Base-by-base conservation (phyloP, 2,113 vertebrate genomes). In the Felis chaus region DNA sequence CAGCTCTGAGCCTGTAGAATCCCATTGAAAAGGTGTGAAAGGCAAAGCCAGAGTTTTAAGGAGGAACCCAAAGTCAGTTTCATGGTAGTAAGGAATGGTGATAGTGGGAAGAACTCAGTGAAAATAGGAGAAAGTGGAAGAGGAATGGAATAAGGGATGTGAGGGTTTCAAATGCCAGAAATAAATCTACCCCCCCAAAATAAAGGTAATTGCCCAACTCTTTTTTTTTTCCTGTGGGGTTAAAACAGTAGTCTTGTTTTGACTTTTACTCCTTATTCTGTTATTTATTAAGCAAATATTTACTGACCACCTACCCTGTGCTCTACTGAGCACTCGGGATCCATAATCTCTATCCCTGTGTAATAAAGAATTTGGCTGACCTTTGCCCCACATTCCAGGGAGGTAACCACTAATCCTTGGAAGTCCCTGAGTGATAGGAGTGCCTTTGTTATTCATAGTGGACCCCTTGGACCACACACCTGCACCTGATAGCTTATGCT, bases 11-110 rank as follows among this genome's bases (percentile, higher is more conserved):
- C 82, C 69, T 95, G n/a, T 27, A 86, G 92, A 95, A 79, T 92
- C 48, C 65, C 92, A 82, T 2, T 14, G 57, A 90, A 93, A 90
- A 97, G 33, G 68, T 89, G 73, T 85, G 92, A 97, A 95, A 88
- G 45, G 66, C 96, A 96, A 89, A 83, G 61, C 31, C 71, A 85
- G 13, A 5, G 63, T 79, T 88, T 90, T 95, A 57, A 74, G 33
- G 83, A 48, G 45, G 57, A 90, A 66, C 2, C 21, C 45, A 41
- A 53, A 80, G 21, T 85, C 41, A 82, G 79, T 91, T 82, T 87
- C 55, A 18, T 45, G 76, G 50, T 90, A 73, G 80, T 79, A 74
- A 95, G 65, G 25, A 61, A 79, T 25, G 1, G 29, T 13, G n/a
- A 36, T 48, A 12, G 15, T 91, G 71, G 21, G 41, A 88, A 69